phyloP scores from a whole-genome alignment of 2,797 vertebrate genomes.

The Antrozous pallidus region DNA sequence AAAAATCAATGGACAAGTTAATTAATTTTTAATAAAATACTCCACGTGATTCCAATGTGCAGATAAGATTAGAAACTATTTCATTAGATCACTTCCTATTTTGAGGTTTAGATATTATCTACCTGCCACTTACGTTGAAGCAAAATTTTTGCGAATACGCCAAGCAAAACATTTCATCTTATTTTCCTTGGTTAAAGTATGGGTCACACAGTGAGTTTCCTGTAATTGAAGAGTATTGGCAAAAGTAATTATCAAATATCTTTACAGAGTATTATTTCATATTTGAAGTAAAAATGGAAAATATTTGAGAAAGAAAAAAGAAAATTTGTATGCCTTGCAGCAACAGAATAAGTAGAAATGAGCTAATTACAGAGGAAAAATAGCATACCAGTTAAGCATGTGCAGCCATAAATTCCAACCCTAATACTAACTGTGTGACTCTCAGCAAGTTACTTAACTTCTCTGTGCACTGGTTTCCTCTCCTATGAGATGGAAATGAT shows the following conservation, averaged over 20 bases:
- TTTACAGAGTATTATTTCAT: not conserved
- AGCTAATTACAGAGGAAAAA: not conserved
- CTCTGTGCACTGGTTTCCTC: not conserved
- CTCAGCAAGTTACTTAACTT: not conserved
- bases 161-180: not conserved
- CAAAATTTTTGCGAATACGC: not conserved
- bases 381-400: not conserved
- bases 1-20: not conserved
- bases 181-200: not conserved
- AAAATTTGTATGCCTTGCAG: not conserved
- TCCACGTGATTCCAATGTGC: not conserved
- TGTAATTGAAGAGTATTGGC: not conserved
- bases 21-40: not conserved
- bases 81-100: not conserved
- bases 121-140: not conserved
- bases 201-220: not conserved
- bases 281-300: constrained; percentile 31
- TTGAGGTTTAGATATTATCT: not conserved
- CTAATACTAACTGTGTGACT: not conserved
- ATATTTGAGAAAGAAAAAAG: constrained; percentile 2
- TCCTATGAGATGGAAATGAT: not conserved
- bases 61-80: not conserved
- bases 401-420: not conserved
- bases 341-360: not conserved
- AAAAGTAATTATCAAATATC: not conserved